These are phyloP conservation scores for Anagyrus pseudococci DNA, from an alignment of 2,888 invertebrate genomes.

Conservation along the genomic window DNA sequence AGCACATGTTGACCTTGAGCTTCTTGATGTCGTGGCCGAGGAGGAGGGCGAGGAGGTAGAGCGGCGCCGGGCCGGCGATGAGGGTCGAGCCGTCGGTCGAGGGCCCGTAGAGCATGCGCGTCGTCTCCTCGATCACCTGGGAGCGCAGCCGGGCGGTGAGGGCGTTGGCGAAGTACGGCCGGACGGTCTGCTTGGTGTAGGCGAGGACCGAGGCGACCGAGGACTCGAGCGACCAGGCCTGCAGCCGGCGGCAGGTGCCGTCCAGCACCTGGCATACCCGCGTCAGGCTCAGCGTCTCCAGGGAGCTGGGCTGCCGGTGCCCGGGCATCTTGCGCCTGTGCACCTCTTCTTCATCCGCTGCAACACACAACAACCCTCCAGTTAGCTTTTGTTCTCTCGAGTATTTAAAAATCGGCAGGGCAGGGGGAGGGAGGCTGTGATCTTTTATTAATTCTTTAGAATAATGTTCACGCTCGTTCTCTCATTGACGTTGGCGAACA, in stretches of 20 bases:
- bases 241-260: conserved; percentile 58
- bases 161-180: conserved; percentile 58
- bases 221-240: conserved; percentile 58
- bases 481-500: too few relatives aligned
- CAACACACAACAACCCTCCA: neutral
- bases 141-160: conserved; percentile 58
- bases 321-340: conserved; percentile 53
- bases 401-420: neutral
- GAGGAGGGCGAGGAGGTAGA: conserved; percentile 58
- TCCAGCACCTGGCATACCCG: conserved; percentile 59
- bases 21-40: conserved; percentile 59
- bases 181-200: conserved; percentile 54
- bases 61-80: conserved; percentile 58
- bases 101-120: conserved; percentile 55
- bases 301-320: conserved; percentile 58
- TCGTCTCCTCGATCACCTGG: conserved; percentile 58
- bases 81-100: conserved; percentile 56
- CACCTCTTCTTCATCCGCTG: conserved; percentile 15
- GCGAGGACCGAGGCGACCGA: conserved; percentile 56
- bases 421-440: neutral
- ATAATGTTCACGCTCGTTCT: too few relatives aligned
- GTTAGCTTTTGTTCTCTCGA: neutral
- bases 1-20: conserved; percentile 60
- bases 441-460: too few relatives aligned
- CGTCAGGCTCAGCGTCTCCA: conserved; percentile 58